phyloP scores from a whole-genome alignment of 2,113 vertebrate genomes.

The Nesogale talazaci region DNA sequence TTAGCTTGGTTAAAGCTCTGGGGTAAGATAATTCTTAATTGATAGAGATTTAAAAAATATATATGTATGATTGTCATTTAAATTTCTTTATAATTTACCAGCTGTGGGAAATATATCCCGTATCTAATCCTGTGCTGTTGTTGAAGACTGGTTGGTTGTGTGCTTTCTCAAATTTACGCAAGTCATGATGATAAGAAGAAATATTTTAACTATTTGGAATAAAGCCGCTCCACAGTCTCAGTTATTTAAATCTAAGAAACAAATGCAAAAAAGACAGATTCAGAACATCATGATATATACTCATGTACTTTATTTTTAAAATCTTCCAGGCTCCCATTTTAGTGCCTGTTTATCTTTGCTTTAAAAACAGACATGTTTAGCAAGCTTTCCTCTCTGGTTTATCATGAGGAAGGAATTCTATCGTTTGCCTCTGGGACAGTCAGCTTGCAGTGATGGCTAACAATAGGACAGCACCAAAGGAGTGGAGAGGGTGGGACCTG shows the following conservation, averaged over 20 bases:
- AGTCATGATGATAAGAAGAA: conserved; percentile 6
- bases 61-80: conserved; percentile 33
- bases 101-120: background rate
- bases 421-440: background rate
- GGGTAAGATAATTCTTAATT: conserved; percentile 43
- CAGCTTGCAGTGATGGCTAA: background rate
- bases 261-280: conserved; percentile 4
- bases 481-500: background rate
- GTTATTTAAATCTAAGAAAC: conserved; percentile 29
- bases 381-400: conserved; percentile 30
- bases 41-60: conserved; percentile 35
- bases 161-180: conserved; percentile 47
- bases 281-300: background rate
- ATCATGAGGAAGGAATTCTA: background rate
- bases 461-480: conserved; percentile 19
- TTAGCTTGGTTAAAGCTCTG: conserved; percentile 26
- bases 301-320: conserved; percentile 6
- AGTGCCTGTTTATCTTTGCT: conserved; percentile 30
- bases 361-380: background rate
- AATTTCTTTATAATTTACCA: conserved; percentile 40
- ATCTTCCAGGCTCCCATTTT: background rate
- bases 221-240: background rate
- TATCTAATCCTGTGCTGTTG: conserved; percentile 28
- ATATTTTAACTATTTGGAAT: conserved; percentile 53
- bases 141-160: conserved; percentile 8